Evolutionary conservation across 2,797 vertebrate genomes (phyloP).

Genomic region (Catharus ustulatus): DNA sequence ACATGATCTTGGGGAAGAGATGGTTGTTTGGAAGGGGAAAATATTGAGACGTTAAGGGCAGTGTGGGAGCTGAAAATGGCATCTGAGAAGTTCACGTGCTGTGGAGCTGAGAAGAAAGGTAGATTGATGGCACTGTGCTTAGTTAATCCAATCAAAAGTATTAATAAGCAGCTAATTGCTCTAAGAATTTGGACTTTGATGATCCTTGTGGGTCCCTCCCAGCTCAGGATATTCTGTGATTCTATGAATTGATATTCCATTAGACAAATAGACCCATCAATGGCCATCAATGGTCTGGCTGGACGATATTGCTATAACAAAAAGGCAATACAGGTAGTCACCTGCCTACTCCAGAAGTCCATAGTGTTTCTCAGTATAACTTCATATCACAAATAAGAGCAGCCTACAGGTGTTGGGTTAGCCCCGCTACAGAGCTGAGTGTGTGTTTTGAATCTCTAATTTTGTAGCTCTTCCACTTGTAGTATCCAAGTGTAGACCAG

Average conservation of each 20-base stretch:
- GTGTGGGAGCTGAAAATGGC: background rate
- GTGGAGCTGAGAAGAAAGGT: background rate
- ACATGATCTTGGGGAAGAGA: background rate
- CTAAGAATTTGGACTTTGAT: background rate
- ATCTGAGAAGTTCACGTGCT: background rate
- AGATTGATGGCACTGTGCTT: background rate
- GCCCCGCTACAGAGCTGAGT: background rate
- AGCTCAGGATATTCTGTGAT: background rate
- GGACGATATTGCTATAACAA: background rate
- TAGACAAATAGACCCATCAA: background rate
- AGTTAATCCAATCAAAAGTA: background rate
- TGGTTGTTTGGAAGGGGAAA: background rate
- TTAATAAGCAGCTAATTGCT: background rate
- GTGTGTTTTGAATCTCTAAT: fast-evolving
- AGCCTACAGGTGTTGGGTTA: background rate
- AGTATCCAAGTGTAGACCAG: background rate
- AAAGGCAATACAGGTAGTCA: background rate
- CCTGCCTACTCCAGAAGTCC: background rate
- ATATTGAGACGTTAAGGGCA: background rate
- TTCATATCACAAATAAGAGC: background rate
- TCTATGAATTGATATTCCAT: background rate
- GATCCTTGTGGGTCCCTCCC: background rate
- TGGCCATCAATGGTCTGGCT: background rate
- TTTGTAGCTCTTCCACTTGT: background rate
- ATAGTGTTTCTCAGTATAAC: background rate